A percentile compares a stretch with the other conserved stretches of the same genome.
These are phyloP conservation scores for Lithobius niger DNA, from an alignment of 1,140 invertebrate genomes.

Conservation along the genomic window DNA sequence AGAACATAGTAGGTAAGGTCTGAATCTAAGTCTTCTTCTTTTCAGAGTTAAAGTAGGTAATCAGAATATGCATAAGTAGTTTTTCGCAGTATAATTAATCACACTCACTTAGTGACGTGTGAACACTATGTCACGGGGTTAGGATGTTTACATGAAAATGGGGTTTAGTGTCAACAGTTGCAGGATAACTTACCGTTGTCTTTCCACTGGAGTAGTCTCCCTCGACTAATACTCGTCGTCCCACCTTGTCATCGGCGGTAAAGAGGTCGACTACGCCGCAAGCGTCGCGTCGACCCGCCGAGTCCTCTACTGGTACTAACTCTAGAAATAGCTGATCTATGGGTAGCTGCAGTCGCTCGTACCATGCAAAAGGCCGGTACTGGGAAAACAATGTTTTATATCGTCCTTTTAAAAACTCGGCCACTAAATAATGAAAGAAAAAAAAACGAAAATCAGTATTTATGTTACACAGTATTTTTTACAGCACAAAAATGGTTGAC, in stretches of 20 bases:
- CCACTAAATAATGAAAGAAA: not conserved
- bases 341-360: not conserved
- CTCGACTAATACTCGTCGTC: not conserved
- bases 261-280: not conserved
- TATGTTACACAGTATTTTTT: no score
- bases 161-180: not conserved
- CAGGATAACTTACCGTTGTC: not conserved
- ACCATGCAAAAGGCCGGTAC: not conserved
- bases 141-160: not conserved
- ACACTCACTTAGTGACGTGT: no score
- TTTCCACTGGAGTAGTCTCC: conserved; percentile 1
- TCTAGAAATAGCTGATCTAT: not conserved
- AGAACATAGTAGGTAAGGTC: no score
- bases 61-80: no score
- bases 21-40: no score
- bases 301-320: not conserved
- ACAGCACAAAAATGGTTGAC: no score
- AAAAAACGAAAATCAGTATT: not conserved
- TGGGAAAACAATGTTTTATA: conserved; percentile 2
- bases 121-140: no score
- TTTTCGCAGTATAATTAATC: no score
- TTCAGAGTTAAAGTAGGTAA: no score
- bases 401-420: not conserved
- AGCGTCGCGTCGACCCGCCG: not conserved
- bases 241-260: not conserved